phyloP scores from a whole-genome alignment of 2,113 vertebrate species.

The Cryptomyrus ogoouensis region DNA sequence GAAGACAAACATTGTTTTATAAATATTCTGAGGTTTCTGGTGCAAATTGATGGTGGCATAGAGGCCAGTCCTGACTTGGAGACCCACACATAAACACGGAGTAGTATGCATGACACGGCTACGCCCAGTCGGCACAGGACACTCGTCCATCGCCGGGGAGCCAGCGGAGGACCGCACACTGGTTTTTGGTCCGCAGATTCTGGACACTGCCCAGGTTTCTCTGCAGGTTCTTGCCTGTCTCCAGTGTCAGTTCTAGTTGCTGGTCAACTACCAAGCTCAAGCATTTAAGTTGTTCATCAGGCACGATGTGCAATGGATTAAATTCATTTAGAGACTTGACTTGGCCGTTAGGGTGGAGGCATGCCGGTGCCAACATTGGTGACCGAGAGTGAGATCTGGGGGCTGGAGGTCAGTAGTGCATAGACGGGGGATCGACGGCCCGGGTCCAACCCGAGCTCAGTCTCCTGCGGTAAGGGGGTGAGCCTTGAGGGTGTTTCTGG shows the following conservation, averaged over 20 bases:
- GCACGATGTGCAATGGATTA: background rate
- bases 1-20: background rate
- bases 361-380: background rate
- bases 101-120: background rate
- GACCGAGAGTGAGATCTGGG: background rate
- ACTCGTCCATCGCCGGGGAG: background rate
- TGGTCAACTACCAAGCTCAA: conserved; percentile 17
- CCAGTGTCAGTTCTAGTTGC: conserved; percentile 37
- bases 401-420: conserved; percentile 63
- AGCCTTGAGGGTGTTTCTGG: background rate
- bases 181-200: conserved; percentile 49
- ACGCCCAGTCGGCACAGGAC: background rate
- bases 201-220: conserved; percentile 55
- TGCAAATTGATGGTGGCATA: background rate
- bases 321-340: background rate
- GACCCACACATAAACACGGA: background rate
- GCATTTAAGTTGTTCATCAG: background rate
- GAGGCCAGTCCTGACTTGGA: background rate
- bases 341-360: background rate
- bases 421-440: conserved; percentile 66
- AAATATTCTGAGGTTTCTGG: background rate
- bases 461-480: conserved; percentile 34
- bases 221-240: conserved; percentile 45
- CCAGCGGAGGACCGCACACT: conserved; percentile 40
- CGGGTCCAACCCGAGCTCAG: conserved; percentile 19